Conservation (phyloP, 1,140 invertebrate species). For the Rhynchophorus ferrugineus region DNA sequence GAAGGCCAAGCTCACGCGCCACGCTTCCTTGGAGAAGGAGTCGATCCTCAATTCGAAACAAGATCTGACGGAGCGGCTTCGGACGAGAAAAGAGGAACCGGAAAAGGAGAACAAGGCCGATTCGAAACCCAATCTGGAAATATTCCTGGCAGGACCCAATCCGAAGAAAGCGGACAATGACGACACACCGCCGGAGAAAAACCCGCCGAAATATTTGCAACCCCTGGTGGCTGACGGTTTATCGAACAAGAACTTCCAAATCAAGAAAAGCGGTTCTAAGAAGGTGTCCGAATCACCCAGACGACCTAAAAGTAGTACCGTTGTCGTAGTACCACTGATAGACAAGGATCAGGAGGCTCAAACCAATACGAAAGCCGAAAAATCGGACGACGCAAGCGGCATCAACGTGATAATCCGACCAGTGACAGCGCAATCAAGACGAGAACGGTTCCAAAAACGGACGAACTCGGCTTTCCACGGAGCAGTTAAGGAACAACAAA, state of each 20-base stretch:
- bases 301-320: constrained; percentile 20
- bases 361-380: constrained; percentile 2
- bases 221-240: constrained; percentile 18
- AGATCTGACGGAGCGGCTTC: constrained; percentile 45
- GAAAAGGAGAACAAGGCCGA: constrained; percentile 41
- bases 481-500: constrained; percentile 18
- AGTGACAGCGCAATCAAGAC: constrained; percentile 31
- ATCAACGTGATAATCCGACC: constrained; percentile 31
- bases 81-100: constrained; percentile 24
- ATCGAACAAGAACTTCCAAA: constrained; percentile 32
- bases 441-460: constrained; percentile 36
- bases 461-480: constrained; percentile 36
- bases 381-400: constrained; percentile 4
- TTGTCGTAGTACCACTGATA: constrained; percentile 33
- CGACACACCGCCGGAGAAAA: constrained; percentile 2
- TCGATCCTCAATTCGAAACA: constrained; percentile 47
- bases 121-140: constrained; percentile 47
- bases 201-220: constrained; percentile 27
- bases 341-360: constrained; percentile 15
- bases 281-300: constrained; percentile 1
- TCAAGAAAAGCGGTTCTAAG: constrained; percentile 26
- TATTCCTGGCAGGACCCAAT: constrained; percentile 47
- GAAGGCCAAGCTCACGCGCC: constrained; percentile 24
- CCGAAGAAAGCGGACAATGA: constrained; percentile 31
- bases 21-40: constrained; percentile 39